Percentiles rank a stretch among this genome's conserved stretches.
Evolutionary conservation across 2,888 invertebrate genomes (phyloP).

Genomic region (Bembecia ichneumoniformis): DNA sequence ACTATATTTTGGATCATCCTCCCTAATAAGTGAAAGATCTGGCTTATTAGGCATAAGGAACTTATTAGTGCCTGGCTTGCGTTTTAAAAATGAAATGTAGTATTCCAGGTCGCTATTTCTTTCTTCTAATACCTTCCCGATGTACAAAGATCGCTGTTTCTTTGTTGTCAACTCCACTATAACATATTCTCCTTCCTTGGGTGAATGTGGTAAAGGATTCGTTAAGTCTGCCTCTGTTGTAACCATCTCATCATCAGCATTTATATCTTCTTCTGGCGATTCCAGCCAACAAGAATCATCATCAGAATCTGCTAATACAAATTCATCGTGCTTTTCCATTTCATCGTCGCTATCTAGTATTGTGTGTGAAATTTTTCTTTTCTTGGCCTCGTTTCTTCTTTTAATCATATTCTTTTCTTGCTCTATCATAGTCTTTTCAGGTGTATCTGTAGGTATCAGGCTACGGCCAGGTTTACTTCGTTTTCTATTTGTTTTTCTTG

Average conservation of each 20-base stretch:
- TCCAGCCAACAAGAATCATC: too few relatives aligned
- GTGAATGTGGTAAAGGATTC: slow-evolving; percentile 3
- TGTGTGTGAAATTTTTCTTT: slow-evolving; percentile 4
- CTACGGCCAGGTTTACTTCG: slow-evolving; percentile 6
- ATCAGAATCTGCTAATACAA: slow-evolving; percentile 4
- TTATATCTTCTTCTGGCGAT: too few relatives aligned
- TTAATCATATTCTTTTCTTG: slow-evolving; percentile 5
- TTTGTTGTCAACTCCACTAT: slow-evolving; percentile 6
- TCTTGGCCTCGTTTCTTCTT: slow-evolving; percentile 4
- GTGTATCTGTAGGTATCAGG: slow-evolving; percentile 7
- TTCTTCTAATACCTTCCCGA: too few relatives aligned
- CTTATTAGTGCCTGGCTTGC: too few relatives aligned
- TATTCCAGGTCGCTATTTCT: too few relatives aligned
- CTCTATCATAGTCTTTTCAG: slow-evolving; percentile 5
- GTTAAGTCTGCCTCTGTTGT: slow-evolving; percentile 3
- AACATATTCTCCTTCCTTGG: slow-evolving; percentile 8
- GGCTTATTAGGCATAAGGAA: too few relatives aligned
- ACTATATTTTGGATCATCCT: too few relatives aligned
- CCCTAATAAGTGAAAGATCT: too few relatives aligned
- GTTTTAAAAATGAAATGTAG: too few relatives aligned
- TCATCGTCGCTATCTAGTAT: slow-evolving; percentile 6
- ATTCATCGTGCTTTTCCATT: slow-evolving; percentile 2
- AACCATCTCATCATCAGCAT: slow-evolving; percentile 2
- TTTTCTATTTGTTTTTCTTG: too few relatives aligned
- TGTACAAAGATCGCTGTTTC: too few relatives aligned